Evolutionary conservation across 2,888 invertebrate species (phyloP).

Genomic region (Sialis fuliginosa): DNA sequence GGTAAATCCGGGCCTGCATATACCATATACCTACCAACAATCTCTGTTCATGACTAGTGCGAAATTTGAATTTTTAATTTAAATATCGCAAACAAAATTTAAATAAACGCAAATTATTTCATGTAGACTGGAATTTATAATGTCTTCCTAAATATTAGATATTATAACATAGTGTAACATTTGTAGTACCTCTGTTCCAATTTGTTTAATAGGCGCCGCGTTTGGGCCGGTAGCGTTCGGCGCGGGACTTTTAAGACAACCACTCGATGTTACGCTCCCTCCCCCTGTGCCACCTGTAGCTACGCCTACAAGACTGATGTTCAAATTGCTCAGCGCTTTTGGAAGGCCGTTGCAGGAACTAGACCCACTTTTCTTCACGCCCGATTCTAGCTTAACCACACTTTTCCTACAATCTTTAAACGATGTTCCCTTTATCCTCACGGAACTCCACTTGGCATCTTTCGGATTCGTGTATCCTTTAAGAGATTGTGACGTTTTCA

Average conservation of each 20-base stretch:
- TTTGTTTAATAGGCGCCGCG: conserved; percentile 1
- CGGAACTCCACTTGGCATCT: conserved; percentile 41
- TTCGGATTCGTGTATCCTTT: conserved; percentile 21
- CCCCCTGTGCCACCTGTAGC: background rate
- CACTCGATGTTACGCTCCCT: background rate
- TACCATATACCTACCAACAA: too few species aligned
- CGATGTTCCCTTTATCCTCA: conserved; percentile 42
- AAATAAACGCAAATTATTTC: too few species aligned
- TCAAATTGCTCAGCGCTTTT: conserved; percentile 6
- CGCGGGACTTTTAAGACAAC: conserved; percentile 4
- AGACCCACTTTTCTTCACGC: background rate
- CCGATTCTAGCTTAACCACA: conserved; percentile 37
- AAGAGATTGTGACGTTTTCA: background rate
- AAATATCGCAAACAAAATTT: too few species aligned
- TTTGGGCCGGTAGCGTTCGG: background rate
- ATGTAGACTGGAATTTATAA: too few species aligned
- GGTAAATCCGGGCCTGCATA: too few species aligned
- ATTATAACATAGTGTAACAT: too few species aligned
- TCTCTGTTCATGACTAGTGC: too few species aligned
- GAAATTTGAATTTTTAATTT: too few species aligned
- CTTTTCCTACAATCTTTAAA: conserved; percentile 43
- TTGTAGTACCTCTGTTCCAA: conserved; percentile 2
- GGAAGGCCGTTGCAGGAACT: conserved; percentile 36
- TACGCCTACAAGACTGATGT: conserved; percentile 2
- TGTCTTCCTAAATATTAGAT: too few species aligned